phyloP scores from a whole-genome alignment of 92 coral and sea anemone genomes.

The Siderastrea radians region DNA sequence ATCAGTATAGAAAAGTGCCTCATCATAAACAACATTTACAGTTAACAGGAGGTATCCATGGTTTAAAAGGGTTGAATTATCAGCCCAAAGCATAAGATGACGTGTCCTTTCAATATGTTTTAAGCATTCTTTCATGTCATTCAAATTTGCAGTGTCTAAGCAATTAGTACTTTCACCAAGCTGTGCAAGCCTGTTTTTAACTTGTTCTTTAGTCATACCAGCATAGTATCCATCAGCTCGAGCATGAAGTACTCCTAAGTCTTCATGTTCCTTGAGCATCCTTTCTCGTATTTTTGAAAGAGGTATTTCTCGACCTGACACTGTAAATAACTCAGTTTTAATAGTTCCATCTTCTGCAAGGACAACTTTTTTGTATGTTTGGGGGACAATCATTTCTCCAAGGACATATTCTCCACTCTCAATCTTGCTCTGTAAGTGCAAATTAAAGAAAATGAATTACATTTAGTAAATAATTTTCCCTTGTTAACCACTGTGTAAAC shows the following conservation, averaged over 20 bases:
- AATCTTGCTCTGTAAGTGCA: slow-evolving; percentile 41
- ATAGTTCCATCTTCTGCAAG: background rate
- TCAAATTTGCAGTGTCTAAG: no score
- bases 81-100: slow-evolving; percentile 13
- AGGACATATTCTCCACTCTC: slow-evolving; percentile 56
- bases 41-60: background rate
- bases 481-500: background rate
- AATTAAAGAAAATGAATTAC: background rate
- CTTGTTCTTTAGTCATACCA: slow-evolving; percentile 5
- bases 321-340: slow-evolving; percentile 35
- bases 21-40: background rate
- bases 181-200: background rate
- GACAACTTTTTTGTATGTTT: background rate
- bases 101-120: background rate
- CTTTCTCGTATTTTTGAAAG: slow-evolving; percentile 38
- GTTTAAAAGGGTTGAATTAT: background rate
- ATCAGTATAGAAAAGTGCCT: background rate
- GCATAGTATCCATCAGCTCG: slow-evolving; percentile 30
- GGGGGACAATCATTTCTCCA: slow-evolving; percentile 49
- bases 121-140: background rate
- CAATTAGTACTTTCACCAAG: background rate
- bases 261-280: slow-evolving; percentile 24
- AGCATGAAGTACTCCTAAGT: slow-evolving; percentile 11
- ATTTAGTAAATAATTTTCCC: background rate
- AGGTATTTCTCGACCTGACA: slow-evolving; percentile 39